Base-by-base conservation (phyloP, 2,888 invertebrate species). In the Lasioglossum figueresi region DNA sequence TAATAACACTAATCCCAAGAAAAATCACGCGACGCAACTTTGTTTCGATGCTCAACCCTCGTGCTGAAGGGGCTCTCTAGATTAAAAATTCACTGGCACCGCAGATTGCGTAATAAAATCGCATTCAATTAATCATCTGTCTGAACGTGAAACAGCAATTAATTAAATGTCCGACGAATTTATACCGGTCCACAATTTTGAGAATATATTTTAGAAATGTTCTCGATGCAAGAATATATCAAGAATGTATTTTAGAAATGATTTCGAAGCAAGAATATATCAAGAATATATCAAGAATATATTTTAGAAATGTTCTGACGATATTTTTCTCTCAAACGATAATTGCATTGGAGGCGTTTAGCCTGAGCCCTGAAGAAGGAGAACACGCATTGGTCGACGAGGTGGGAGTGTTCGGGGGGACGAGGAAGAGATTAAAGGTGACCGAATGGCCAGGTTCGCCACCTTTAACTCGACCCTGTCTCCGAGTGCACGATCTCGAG, bases 401-500 rank as follows among this genome's bases (percentile, higher is more conserved):
- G 66, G 66, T 23, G 27, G 27, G 27, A 27, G n/a, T 16, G 31
- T 6, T 14, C 5, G 19, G 14, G 14, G 59, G 12, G 43, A 12
- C 56, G 31, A 6, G 37, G 31, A 40, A 73, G 37, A 56, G 82
- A 84, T 82, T 48, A 79, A 84, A 77, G 76, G 80, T 82, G 84
- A 80, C 83, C 80, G 76, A 80, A 80, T 72, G 43, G 75, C 77
- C 72, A 74, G 70, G 66, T 77, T 78, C 80, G 63, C 63, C 66
- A 59, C 71, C 63, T 83, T 76, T 68, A 75, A 63, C 48, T 40
- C 75, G 73, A 56, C 76, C 83, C 78, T 80, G 82, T 82, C 79
- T 80, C 71, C 31, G 86, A 63, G 80, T 40, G 84, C 72, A 71
- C 72, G 82, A 84, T 89, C 87, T 77, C 56, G 74, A 48, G 80